Evolutionary conservation across 2,797 vertebrate genomes (phyloP).

Genomic region (Sebastes melanostomus): DNA sequence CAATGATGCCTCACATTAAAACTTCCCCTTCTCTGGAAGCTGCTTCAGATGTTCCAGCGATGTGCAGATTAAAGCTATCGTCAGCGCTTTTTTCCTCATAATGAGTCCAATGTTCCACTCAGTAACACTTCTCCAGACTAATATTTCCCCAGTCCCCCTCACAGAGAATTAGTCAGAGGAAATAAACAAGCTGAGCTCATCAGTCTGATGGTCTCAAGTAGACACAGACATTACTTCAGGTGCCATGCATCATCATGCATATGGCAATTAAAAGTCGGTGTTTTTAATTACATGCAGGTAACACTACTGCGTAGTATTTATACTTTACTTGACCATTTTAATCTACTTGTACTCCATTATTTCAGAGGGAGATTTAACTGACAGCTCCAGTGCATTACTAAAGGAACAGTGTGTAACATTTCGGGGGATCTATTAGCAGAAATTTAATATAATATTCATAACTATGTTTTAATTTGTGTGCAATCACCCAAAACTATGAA

Average conservation of each 20-base stretch:
- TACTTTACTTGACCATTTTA: neutral
- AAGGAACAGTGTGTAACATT: too few relatives aligned
- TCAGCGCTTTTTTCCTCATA: conserved; percentile 52
- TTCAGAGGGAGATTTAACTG: neutral
- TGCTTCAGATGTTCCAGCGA: conserved; percentile 19
- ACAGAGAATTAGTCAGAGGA: conserved; percentile 46
- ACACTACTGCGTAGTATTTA: neutral
- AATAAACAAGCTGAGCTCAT: conserved; percentile 43
- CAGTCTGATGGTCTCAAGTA: neutral
- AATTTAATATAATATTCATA: too few relatives aligned
- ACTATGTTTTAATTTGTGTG: fast-evolving
- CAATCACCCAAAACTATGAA: fast-evolving
- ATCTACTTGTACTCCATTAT: neutral
- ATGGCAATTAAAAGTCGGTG: neutral
- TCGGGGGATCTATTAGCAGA: too few relatives aligned
- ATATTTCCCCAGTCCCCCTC: conserved; percentile 21
- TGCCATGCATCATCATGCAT: conserved; percentile 1
- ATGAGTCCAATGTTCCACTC: conserved; percentile 52
- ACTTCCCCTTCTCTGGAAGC: neutral
- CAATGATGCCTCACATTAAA: neutral
- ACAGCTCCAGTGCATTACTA: neutral
- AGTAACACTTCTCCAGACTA: conserved; percentile 23
- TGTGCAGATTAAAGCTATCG: conserved; percentile 19
- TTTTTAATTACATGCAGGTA: neutral
- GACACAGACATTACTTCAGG: conserved; percentile 22